A percentile compares a stretch with the other conserved stretches of the same genome.
Evolutionary conservation across 2,113 vertebrate species (phyloP).

Genomic region (Brachyhypopomus gauderio): DNA sequence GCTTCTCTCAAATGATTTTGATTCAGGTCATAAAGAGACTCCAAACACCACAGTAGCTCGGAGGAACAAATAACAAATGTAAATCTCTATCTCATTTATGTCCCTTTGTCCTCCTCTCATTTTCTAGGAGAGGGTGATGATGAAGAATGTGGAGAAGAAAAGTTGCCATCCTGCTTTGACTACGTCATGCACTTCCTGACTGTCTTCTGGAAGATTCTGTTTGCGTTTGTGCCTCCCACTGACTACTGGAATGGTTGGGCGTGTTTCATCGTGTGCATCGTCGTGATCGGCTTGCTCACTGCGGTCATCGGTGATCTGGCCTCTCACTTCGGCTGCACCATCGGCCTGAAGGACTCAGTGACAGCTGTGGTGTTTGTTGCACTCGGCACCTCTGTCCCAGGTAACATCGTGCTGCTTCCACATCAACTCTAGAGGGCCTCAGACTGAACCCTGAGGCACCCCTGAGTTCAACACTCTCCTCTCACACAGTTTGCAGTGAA

Average conservation of each 20-base stretch:
- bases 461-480: not conserved
- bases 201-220: slow-evolving; percentile 96
- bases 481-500: no score
- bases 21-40: no score
- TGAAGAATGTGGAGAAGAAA: slow-evolving; percentile 83
- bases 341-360: slow-evolving; percentile 94
- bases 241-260: slow-evolving; percentile 97
- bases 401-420: slow-evolving; percentile 73
- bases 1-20: no score
- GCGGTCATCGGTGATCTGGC: slow-evolving; percentile 94
- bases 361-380: slow-evolving; percentile 95
- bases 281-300: slow-evolving; percentile 89
- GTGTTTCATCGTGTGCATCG: slow-evolving; percentile 90
- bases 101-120: not conserved
- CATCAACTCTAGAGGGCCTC: not conserved
- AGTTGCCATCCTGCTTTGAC: slow-evolving; percentile 90
- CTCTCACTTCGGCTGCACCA: slow-evolving; percentile 95
- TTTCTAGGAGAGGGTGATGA: slow-evolving; percentile 78
- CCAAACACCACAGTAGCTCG: no score
- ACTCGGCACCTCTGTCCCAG: slow-evolving; percentile 93
- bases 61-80: no score
- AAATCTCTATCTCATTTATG: not conserved
- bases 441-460: slow-evolving; percentile 4
- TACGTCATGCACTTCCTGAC: slow-evolving; percentile 98
- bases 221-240: slow-evolving; percentile 94